These are phyloP conservation scores for Drosophila pseudotakahashii DNA, from an alignment of 2,888 invertebrate species.

Conservation along the genomic window DNA sequence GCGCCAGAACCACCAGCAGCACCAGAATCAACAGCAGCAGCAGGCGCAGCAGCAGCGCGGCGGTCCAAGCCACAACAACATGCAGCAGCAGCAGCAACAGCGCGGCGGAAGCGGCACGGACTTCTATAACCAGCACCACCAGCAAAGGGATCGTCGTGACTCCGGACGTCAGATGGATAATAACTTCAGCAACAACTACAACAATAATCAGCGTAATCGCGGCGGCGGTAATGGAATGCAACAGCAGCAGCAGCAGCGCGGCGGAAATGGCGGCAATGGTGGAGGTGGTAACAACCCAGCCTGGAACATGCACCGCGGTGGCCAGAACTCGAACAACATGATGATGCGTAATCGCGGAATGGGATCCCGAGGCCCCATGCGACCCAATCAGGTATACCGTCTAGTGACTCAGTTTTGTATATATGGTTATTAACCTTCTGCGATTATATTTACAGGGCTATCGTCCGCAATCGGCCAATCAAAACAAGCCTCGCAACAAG, in stretches of 20 bases:
- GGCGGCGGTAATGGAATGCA: conserved; percentile 75
- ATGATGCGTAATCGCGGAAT: conserved; percentile 81
- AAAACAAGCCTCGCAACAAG: conserved; percentile 84
- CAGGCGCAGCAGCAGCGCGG: conserved; percentile 63
- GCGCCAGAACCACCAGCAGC: conserved; percentile 76
- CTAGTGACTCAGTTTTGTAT: background rate
- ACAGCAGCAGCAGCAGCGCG: conserved; percentile 38
- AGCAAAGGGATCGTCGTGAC: conserved; percentile 82
- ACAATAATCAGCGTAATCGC: conserved; percentile 82
- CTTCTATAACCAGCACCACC: conserved; percentile 69
- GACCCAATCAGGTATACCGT: conserved; percentile 76
- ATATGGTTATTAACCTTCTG: background rate
- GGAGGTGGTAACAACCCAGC: conserved; percentile 74
- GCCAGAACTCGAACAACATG: conserved; percentile 78
- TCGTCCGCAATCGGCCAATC: conserved; percentile 85
- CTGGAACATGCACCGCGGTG: conserved; percentile 84
- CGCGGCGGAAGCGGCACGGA: conserved; percentile 66
- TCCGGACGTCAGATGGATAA: conserved; percentile 82
- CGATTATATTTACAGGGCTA: conserved; percentile 71
- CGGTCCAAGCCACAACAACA: conserved; percentile 51
- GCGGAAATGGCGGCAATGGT: conserved; percentile 53
- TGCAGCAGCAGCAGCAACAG: conserved; percentile 63
- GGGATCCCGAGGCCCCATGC: conserved; percentile 83
- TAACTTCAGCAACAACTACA: conserved; percentile 78
- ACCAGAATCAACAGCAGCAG: conserved; percentile 52